Base-by-base conservation (phyloP, 2,888 invertebrate species). In the Lepidochitona cinerea region DNA sequence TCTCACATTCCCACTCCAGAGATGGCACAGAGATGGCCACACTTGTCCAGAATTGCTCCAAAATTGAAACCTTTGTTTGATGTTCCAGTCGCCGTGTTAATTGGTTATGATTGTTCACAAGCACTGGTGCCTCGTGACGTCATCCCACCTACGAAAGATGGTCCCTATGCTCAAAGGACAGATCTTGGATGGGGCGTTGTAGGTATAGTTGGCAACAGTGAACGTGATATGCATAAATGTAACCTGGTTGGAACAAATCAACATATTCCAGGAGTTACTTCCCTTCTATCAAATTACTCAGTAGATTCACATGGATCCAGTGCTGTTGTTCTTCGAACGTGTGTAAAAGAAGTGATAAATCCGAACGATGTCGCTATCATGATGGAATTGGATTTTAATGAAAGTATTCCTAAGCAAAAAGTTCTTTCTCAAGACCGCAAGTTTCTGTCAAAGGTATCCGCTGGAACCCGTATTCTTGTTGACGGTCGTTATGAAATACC, bases 401-500 rank as follows among this genome's bases (percentile, higher is more conserved):
- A 41, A 41, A 41, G 18, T 9, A 41, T 12, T 41, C 18, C 41
- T 9, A 41, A 12, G 41, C 41, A 41, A 18, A 41, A 18, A 41
- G 9, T 12, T 9, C 41, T 9, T 41, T 41, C 9, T 41, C 9
- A 41, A 41, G 41, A 41, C 18, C 41, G 41, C 18, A 41, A 41
- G 41, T 41, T 41, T 18, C 9, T 41, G 9, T 41, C 41, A 18
- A 41, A 41, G 41, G 9, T 41, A 9, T 12, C 9, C 9, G 9
- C 41, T 9, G 41, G 41, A 12, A 41, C 18, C 9, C 41, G 41
- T 18, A 9, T 41, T 9, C 18, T 9, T 41, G 41, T 12, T 18
- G 37, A 70, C 52, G 74, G 72, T 6, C 74, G 70, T 33, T 75
- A 75, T 36, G 59, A 53, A 23, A 59, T 70, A 41, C 35, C 37